Evolutionary conservation across 2,113 vertebrate species (phyloP).

Genomic region (Ancistrus triradiatus): DNA sequence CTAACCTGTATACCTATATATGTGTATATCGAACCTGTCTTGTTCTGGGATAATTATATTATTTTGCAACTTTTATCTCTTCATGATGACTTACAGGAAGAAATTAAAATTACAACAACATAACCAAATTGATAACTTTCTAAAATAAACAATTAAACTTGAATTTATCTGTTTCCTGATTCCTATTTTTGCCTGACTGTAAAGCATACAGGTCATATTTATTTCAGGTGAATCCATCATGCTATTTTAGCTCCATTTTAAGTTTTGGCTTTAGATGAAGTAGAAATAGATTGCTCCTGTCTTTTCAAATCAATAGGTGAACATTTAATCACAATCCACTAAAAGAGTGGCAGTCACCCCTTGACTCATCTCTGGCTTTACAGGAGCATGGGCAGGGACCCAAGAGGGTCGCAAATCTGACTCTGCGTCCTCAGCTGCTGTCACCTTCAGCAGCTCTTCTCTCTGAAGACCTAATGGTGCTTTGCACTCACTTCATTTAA

Average conservation of each 20-base stretch:
- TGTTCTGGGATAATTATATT: constrained; percentile 5
- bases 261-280: constrained; percentile 5
- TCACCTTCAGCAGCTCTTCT: constrained; percentile 29
- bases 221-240: background rate
- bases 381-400: background rate
- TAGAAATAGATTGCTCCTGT: background rate
- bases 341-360: constrained; percentile 30
- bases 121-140: background rate
- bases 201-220: background rate
- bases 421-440: constrained; percentile 3
- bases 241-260: background rate
- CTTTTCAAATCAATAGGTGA: constrained; percentile 26
- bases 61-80: no score
- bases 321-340: constrained; percentile 38
- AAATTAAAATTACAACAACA: no score
- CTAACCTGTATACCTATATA: no score
- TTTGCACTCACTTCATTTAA: constrained; percentile 32
- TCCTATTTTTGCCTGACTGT: background rate
- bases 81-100: no score
- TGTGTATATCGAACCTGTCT: constrained; percentile 12
- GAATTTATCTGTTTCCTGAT: no score
- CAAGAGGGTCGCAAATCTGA: background rate
- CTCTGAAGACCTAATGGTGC: constrained; percentile 9
- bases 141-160: no score
- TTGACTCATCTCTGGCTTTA: constrained; percentile 15